Percentiles rank a stretch among this genome's conserved stretches.
Evolutionary conservation across 2,797 vertebrate species (phyloP).

Genomic region (Gadopsis marmoratus): DNA sequence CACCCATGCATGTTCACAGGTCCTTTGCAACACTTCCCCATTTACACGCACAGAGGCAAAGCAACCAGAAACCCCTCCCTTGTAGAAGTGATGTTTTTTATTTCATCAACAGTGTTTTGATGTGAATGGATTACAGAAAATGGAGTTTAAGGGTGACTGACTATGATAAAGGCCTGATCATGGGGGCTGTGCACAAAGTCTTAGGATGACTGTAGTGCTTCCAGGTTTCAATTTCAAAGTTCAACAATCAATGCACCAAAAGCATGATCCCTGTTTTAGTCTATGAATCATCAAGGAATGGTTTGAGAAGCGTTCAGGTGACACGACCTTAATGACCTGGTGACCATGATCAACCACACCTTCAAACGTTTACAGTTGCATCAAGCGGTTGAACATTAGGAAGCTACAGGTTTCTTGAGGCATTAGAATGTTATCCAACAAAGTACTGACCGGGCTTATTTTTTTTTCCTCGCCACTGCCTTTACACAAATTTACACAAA

Average conservation of each 20-base stretch:
- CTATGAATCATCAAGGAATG: background rate
- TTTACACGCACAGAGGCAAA: conserved; percentile 26
- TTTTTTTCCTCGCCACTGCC: background rate
- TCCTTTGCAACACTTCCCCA: conserved; percentile 53
- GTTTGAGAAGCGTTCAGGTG: background rate
- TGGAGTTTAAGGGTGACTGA: background rate
- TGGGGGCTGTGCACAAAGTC: background rate
- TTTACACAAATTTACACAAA: conserved; percentile 7
- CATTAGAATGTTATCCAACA: conserved; percentile 15
- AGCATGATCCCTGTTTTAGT: background rate
- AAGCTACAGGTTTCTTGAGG: background rate
- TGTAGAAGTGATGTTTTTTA: background rate
- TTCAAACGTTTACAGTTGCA: background rate
- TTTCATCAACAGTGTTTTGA: conserved; percentile 12
- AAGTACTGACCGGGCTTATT: background rate
- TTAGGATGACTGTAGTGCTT: background rate
- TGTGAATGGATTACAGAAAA: background rate
- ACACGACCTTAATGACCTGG: background rate
- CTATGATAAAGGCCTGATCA: background rate
- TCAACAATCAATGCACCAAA: background rate
- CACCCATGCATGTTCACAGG: conserved; percentile 11
- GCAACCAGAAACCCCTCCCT: background rate
- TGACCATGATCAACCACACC: background rate
- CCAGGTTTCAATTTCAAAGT: background rate
- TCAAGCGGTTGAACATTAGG: background rate